A percentile compares a stretch with the other conserved stretches of the same genome.
These are phyloP conservation scores for Synanthedon formicaeformis DNA, from an alignment of 2,888 invertebrate genomes.

Conservation along the genomic window DNA sequence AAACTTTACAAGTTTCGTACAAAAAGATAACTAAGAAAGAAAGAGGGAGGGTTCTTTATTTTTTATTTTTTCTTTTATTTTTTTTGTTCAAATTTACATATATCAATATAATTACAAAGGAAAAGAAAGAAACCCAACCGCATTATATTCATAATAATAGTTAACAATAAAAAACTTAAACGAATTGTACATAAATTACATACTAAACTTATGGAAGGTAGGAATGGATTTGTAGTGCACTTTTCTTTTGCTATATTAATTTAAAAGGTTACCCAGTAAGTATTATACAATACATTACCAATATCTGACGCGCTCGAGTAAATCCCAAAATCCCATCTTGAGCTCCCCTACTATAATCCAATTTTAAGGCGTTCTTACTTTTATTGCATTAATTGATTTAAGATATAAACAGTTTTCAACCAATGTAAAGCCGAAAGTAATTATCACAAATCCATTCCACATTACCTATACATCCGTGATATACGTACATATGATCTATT, in stretches of 20 bases:
- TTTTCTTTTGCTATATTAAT: no score
- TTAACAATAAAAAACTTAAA: slow-evolving; percentile 34
- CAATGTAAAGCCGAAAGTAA: no score
- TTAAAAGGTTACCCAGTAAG: no score
- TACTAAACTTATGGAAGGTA: not conserved
- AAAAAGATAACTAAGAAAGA: slow-evolving; percentile 35
- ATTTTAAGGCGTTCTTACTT: no score
- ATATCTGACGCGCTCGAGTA: no score
- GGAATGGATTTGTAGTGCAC: not conserved
- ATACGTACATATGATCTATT: no score
- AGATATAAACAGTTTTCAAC: no score
- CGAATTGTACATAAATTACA: slow-evolving; percentile 5
- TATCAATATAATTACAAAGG: slow-evolving; percentile 58
- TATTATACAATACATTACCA: no score
- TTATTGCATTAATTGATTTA: no score
- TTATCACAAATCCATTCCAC: not conserved
- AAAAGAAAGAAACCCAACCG: slow-evolving; percentile 32
- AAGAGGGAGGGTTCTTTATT: no score
- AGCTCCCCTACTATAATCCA: no score
- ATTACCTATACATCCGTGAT: not conserved
- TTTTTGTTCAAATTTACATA: slow-evolving; percentile 62
- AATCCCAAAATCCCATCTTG: no score
- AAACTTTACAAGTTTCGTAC: slow-evolving; percentile 46
- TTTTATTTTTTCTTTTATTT: slow-evolving; percentile 19
- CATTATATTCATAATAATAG: slow-evolving; percentile 22